A percentile compares a stretch with the other conserved stretches of the same genome.
phyloP scores from a whole-genome alignment of 2,888 invertebrate species.

The Spodoptera littoralis region DNA sequence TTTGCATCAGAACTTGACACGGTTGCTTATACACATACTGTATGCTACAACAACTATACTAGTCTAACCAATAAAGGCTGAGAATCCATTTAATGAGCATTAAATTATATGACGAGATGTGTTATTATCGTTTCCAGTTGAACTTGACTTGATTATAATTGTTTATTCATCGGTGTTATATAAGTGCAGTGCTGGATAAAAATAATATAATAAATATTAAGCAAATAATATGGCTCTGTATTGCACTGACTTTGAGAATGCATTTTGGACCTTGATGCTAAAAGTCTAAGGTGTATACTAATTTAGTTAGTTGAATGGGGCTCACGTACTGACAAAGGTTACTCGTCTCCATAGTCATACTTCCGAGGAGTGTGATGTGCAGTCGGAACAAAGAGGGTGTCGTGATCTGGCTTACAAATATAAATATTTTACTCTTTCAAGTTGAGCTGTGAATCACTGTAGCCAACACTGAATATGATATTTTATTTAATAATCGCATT shows the following conservation, averaged over 20 bases:
- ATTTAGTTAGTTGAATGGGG: slow-evolving; percentile 39
- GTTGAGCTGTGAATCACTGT: slow-evolving; percentile 38
- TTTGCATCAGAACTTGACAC: slow-evolving; percentile 82
- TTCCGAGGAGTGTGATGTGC: slow-evolving; percentile 28
- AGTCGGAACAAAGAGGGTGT: slow-evolving; percentile 21
- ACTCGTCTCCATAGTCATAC: slow-evolving; percentile 35
- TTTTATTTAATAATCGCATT: slow-evolving; percentile 39
- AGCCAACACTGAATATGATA: slow-evolving; percentile 29
- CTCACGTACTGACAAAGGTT: slow-evolving; percentile 49
- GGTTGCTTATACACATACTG: slow-evolving; percentile 64
- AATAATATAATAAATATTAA: slow-evolving; percentile 16
- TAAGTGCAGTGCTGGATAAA: slow-evolving; percentile 26
- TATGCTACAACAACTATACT: slow-evolving; percentile 59
- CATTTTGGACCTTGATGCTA: slow-evolving; percentile 35
- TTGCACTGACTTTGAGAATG: slow-evolving; percentile 9
- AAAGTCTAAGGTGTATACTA: slow-evolving; percentile 37
- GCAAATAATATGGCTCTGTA: slow-evolving; percentile 13
- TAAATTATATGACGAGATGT: slow-evolving; percentile 74
- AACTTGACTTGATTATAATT: slow-evolving; percentile 77
- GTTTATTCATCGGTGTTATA: slow-evolving; percentile 50
- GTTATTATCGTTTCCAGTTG: slow-evolving; percentile 78
- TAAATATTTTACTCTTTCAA: slow-evolving; percentile 20
- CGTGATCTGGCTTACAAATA: slow-evolving; percentile 29
- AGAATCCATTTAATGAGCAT: slow-evolving; percentile 79
- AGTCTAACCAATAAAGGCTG: slow-evolving; percentile 59